Conservation (phyloP, 92 coral and sea anemone species). For the Umimayanthus kanabou region DNA sequence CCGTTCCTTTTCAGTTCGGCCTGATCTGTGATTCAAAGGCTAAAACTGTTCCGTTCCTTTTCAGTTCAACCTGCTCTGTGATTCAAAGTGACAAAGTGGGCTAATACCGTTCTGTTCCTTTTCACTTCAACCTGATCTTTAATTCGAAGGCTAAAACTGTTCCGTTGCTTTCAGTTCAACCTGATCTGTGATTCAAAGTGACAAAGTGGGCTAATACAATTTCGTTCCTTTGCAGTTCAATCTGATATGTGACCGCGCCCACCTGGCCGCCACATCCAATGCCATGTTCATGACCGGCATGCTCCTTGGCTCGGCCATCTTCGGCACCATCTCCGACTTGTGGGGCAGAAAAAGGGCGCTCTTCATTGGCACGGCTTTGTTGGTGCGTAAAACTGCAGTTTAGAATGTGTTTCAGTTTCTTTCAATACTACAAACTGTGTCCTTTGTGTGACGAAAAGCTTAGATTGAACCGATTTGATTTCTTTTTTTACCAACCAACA, state of each 20-base stretch:
- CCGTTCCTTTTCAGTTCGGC: too few relatives aligned
- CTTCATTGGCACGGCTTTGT: conserved; percentile 22
- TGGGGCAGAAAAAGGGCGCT: conserved; percentile 41
- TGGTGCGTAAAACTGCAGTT: conserved; percentile 17
- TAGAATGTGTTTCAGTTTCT: too few relatives aligned
- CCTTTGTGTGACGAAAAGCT: not conserved
- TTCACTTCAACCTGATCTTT: conserved; percentile 29
- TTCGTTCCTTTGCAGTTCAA: conserved; percentile 8
- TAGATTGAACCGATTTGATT: too few relatives aligned
- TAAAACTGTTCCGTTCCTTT: not conserved
- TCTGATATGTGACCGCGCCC: conserved; percentile 35
- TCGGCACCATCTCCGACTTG: conserved; percentile 40
- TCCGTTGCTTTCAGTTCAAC: conserved; percentile 31
- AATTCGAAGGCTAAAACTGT: too few relatives aligned
- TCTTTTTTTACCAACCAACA: not conserved
- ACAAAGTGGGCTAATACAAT: too few relatives aligned
- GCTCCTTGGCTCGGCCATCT: conserved; percentile 42
- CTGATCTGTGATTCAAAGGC: too few relatives aligned
- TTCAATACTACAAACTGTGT: not conserved
- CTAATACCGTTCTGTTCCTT: not conserved
- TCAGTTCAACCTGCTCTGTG: conserved; percentile 35
- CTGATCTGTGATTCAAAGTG: conserved; percentile 1
- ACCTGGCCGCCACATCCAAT: conserved; percentile 32
- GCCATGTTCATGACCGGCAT: conserved; percentile 44
- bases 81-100: not conserved